phyloP scores from a whole-genome alignment of 2,888 invertebrate genomes.

The Trichopoda pennipes region DNA sequence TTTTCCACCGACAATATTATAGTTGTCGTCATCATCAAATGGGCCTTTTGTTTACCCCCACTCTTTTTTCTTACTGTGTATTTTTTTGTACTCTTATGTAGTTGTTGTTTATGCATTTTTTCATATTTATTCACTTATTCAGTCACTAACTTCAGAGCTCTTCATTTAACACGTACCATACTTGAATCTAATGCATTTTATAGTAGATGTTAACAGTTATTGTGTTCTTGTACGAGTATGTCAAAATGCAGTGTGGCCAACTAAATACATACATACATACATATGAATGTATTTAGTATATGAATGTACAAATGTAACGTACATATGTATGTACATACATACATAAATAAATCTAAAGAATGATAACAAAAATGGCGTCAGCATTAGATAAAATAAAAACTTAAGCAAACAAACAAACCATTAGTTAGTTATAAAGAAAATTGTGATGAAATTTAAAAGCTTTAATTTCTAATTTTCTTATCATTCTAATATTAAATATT shows the following conservation, averaged over 20 bases:
- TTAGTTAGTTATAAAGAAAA: not conserved
- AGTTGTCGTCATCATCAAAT: conserved; percentile 30
- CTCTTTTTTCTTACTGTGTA: conserved; percentile 7
- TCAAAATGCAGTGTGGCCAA: conserved; percentile 50
- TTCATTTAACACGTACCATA: conserved; percentile 65
- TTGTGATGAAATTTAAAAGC: not conserved
- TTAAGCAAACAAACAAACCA: not conserved
- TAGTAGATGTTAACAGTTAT: conserved; percentile 23
- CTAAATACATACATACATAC: conserved; percentile 17
- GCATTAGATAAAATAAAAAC: not conserved
- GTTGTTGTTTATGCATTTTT: conserved; percentile 40
- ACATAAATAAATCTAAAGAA: not conserved
- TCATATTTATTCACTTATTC: conserved; percentile 62
- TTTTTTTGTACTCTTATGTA: conserved; percentile 28
- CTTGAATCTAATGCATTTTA: conserved; percentile 56
- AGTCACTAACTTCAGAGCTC: conserved; percentile 63
- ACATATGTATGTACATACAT: too few species aligned
- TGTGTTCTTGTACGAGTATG: conserved; percentile 23
- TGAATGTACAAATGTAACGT: too few species aligned
- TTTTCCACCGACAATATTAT: conserved; percentile 36
- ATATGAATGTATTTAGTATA: too few species aligned
- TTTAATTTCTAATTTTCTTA: too few species aligned
- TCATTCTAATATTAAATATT: too few species aligned
- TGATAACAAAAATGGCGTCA: conserved; percentile 23
- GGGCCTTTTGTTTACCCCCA: conserved; percentile 52